Evolutionary conservation across 1,140 invertebrate genomes (phyloP), one percentile per base, ranked within the genome.

Genomic region (Nilaparvata lugens): DNA sequence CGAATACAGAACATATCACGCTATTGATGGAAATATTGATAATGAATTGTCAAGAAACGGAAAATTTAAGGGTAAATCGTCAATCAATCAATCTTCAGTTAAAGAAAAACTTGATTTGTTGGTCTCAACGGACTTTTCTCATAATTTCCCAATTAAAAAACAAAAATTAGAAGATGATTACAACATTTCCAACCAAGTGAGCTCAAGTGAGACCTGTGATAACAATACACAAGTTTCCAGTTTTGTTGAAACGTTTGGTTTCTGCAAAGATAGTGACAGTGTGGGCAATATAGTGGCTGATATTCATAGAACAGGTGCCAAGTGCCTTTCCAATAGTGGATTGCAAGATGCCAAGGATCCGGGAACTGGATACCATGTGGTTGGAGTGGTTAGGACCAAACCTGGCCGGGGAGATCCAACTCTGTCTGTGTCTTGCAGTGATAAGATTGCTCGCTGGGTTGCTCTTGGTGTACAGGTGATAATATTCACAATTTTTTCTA

Each of bases 331-430:
- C 31, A 69, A 68, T 24, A 72, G 79, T 28, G 64, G 72, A 56
- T 71, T 72, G 31, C 75, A 79, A 66, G 87, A 87, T 74, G 62
- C 69, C 18, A 76, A 78, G 67, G 55, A 70, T 28, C 63, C 74
- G 28, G 89, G 88, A 9, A 43, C 62, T 7, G 71, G 79, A 24
- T 92, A 89, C 72, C 91, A 94, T 69, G 69, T 76, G 11, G 69
- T 83, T 1, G 89, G 88, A 18, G 83, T 82, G 40, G 78, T 95
- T 7, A 78, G 94, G 53, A 95, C 86, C 2, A 97, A 98, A 74
- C 95, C 95, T 48, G 95, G 95, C 0, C 76, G 92, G 69, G 95
- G 95, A 0, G 87, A 94, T 71, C 85, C 84, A 45, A 97, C 95
- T 1, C 69, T 89, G 13, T 95, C 90, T 42, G 82, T 95, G 62